phyloP scores from a whole-genome alignment of 2,113 vertebrate genomes.

The Serinus canaria region DNA sequence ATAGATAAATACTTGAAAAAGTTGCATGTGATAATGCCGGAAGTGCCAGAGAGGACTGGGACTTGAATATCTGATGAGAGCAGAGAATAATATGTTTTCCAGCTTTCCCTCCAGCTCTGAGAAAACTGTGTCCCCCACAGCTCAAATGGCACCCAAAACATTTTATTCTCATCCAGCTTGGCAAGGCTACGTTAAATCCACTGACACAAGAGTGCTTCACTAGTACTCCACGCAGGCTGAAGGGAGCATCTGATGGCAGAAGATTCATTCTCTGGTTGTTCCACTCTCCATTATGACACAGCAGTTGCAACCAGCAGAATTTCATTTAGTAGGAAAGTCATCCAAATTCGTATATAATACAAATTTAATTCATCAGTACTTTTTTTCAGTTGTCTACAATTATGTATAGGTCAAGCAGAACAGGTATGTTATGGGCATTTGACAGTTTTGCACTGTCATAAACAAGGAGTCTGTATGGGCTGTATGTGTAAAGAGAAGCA shows the following conservation, averaged over 20 bases:
- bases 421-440: not conserved
- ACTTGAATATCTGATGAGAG: not conserved
- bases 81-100: accelerated
- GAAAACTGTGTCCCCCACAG: not conserved
- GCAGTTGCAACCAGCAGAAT: not conserved
- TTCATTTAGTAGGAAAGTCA: not conserved
- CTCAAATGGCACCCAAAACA: not conserved
- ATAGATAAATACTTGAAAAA: not conserved
- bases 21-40: not conserved
- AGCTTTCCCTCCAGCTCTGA: not conserved
- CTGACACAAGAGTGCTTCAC: accelerated
- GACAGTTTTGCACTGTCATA: not conserved
- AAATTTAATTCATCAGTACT: not conserved
- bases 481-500: not conserved
- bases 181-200: not conserved
- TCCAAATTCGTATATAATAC: not conserved
- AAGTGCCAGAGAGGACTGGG: not conserved
- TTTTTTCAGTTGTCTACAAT: not conserved
- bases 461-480: not conserved
- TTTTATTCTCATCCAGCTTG: not conserved
- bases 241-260: not conserved
- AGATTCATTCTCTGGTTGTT: not conserved
- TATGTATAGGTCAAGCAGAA: not conserved
- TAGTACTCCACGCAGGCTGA: not conserved
- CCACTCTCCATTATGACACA: not conserved